Conservation (phyloP, 1,140 invertebrate species). For the Rhyzopertha dominica region DNA sequence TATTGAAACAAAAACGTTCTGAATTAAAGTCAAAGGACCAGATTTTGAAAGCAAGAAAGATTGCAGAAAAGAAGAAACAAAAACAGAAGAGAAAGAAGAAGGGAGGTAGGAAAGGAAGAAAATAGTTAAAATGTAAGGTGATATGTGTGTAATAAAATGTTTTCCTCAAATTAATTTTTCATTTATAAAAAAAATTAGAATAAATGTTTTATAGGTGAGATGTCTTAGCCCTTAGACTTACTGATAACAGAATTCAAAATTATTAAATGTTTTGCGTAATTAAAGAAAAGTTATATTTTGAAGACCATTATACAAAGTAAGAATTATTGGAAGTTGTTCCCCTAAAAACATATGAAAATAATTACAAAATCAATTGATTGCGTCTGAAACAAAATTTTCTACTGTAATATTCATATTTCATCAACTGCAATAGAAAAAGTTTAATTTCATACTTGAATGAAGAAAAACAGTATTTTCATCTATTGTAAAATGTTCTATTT, state of each 20-base stretch:
- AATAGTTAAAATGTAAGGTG: conserved; percentile 12
- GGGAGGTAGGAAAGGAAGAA: conserved; percentile 30
- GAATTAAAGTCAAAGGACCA: conserved; percentile 66
- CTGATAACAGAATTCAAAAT: not conserved
- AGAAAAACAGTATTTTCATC: too few relatives aligned
- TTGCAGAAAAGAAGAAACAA: conserved; percentile 50
- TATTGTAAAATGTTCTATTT: too few relatives aligned
- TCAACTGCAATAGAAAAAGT: too few relatives aligned
- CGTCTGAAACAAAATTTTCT: too few relatives aligned
- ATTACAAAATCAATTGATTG: too few relatives aligned
- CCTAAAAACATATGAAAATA: too few relatives aligned
- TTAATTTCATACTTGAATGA: too few relatives aligned
- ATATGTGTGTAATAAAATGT: not conserved
- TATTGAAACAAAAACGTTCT: conserved; percentile 46
- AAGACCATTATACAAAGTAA: conserved; percentile 11
- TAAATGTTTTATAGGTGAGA: not conserved
- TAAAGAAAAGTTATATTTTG: not conserved
- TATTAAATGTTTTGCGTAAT: conserved; percentile 1
- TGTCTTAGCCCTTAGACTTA: not conserved
- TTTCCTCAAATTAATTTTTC: not conserved
- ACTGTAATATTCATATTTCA: too few relatives aligned
- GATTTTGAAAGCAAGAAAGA: conserved; percentile 61
- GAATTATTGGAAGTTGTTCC: too few relatives aligned
- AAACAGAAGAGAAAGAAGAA: conserved; percentile 44
- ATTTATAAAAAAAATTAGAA: not conserved